A percentile compares a stretch with the other conserved stretches of the same genome.
Conservation (phyloP, 1,140 invertebrate genomes). For the Monomorium pharaonis region DNA sequence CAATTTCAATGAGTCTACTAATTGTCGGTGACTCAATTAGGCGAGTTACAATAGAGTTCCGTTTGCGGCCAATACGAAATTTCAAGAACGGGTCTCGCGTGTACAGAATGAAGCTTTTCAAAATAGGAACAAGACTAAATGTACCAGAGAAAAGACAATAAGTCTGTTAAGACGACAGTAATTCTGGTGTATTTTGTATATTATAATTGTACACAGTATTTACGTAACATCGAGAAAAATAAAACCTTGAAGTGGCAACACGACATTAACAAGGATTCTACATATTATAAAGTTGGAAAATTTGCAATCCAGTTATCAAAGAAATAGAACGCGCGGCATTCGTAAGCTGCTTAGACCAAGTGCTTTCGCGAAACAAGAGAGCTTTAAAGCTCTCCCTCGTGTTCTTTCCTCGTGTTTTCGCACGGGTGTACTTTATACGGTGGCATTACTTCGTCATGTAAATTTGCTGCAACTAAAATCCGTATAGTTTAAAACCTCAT, state of each 20-base stretch:
- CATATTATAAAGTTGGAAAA: constrained; percentile 41
- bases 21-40: constrained; percentile 41
- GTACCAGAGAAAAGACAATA: neutral
- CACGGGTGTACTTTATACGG: constrained; percentile 16
- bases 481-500: constrained; percentile 10
- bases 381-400: constrained; percentile 45
- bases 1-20: constrained; percentile 41
- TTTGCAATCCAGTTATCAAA: constrained; percentile 44
- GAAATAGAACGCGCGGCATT: neutral
- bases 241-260: neutral
- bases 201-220: neutral
- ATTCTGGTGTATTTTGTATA: neutral
- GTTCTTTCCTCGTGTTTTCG: constrained; percentile 62
- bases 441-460: constrained; percentile 24
- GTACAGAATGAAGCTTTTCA: neutral
- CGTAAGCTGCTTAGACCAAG: constrained; percentile 69
- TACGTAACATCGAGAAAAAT: neutral
- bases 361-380: constrained; percentile 62
- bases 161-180: neutral
- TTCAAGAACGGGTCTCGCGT: neutral
- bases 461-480: constrained; percentile 44
- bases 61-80: neutral
- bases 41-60: constrained; percentile 21
- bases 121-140: neutral
- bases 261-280: neutral